A percentile compares a stretch with the other conserved stretches of the same genome.
Evolutionary conservation across 23 tunicate genomes (phyloP).

Genomic region (Aplidium turbinatum): DNA sequence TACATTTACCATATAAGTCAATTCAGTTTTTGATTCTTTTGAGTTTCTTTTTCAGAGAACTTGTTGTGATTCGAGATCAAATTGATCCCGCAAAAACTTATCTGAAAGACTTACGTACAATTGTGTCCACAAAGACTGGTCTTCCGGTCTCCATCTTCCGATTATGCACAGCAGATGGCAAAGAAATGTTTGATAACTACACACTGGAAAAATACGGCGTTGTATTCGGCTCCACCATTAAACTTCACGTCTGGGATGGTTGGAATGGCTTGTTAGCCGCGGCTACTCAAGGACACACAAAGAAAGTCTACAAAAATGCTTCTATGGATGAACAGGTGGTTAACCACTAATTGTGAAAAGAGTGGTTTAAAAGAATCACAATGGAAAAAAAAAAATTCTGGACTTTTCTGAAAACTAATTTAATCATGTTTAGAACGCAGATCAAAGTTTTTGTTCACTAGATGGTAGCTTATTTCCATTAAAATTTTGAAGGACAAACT

Average conservation of each 20-base stretch:
- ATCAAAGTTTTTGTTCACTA: no score
- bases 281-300: constrained; percentile 76
- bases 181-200: constrained; percentile 59
- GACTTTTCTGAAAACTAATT: no score
- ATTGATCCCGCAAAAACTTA: constrained; percentile 61
- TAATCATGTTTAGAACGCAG: no score
- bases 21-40: no score
- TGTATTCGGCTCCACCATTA: constrained; percentile 39
- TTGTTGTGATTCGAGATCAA: constrained; percentile 70
- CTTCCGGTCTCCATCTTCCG: constrained; percentile 80
- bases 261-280: constrained; percentile 72
- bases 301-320: constrained; percentile 60
- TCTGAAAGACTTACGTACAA: constrained; percentile 38
- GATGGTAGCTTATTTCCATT: no score
- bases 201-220: constrained; percentile 60
- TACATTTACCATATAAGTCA: background rate
- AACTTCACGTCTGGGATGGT: constrained; percentile 87
- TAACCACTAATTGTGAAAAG: no score
- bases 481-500: no score
- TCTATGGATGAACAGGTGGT: constrained; percentile 67
- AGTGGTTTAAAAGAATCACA: no score
- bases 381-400: no score
- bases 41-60: constrained; percentile 48
- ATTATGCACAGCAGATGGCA: constrained; percentile 60
- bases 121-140: constrained; percentile 61